phyloP scores from a whole-genome alignment of 23 tunicate genomes.

The Trididemnum miniatum region DNA sequence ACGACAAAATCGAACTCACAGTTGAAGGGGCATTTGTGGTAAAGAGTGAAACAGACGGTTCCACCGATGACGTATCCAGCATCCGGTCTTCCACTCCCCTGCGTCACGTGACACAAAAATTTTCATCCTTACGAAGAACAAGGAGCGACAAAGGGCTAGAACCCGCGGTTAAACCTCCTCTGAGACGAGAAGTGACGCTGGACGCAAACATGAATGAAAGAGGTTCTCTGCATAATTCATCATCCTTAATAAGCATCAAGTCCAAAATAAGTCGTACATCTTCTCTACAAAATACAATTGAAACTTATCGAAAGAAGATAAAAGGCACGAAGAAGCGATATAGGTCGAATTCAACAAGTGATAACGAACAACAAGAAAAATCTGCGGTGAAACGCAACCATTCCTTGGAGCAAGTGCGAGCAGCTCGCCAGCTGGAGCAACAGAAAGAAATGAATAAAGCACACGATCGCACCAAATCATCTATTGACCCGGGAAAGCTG shows the following conservation, averaged over 20 bases:
- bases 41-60: background rate
- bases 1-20: constrained; percentile 1
- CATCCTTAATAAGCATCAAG: background rate
- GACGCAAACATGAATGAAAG: no score
- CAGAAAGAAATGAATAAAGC: background rate
- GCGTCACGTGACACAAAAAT: background rate
- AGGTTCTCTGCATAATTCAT: no score
- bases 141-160: no score
- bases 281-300: background rate
- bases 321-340: background rate
- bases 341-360: background rate
- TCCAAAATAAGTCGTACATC: background rate
- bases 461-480: background rate
- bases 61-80: background rate
- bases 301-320: no score
- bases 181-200: no score
- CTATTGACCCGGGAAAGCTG: background rate
- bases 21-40: constrained; percentile 46
- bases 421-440: background rate
- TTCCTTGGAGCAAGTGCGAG: background rate
- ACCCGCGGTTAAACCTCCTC: no score
- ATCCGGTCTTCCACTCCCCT: background rate
- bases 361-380: background rate
- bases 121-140: background rate
- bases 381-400: background rate